Evolutionary conservation across 2,888 invertebrate species (phyloP).

Genomic region (Phengaris alcon): DNA sequence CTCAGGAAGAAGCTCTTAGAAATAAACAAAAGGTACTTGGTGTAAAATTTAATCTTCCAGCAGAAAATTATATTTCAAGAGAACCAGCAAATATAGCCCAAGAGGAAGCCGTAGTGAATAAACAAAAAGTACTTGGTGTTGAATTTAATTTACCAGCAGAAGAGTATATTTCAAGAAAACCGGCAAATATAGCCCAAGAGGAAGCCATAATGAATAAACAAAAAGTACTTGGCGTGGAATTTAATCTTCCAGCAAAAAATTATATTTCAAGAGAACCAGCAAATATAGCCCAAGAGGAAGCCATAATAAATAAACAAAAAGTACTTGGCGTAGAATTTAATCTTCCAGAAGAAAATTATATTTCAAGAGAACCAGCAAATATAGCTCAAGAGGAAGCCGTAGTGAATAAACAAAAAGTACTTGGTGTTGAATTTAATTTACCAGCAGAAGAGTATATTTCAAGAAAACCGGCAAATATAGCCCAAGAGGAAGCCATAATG

Average conservation of each 20-base stretch:
- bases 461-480: slow-evolving; percentile 59
- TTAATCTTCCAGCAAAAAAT: slow-evolving; percentile 41
- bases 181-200: slow-evolving; percentile 72
- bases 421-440: slow-evolving; percentile 77
- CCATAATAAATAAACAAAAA: slow-evolving; percentile 80
- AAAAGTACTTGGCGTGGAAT: slow-evolving; percentile 81
- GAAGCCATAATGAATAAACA: slow-evolving; percentile 81
- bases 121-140: slow-evolving; percentile 79
- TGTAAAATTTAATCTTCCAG: slow-evolving; percentile 68
- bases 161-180: slow-evolving; percentile 40
- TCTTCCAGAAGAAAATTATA: slow-evolving; percentile 33
- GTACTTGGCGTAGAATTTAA: slow-evolving; percentile 80
- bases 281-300: slow-evolving; percentile 78
- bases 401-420: slow-evolving; percentile 79
- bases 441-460: slow-evolving; percentile 33
- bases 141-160: slow-evolving; percentile 63
- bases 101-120: slow-evolving; percentile 81
- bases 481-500: slow-evolving; percentile 79
- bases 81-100: slow-evolving; percentile 70
- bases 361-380: slow-evolving; percentile 50
- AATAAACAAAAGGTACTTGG: slow-evolving; percentile 81
- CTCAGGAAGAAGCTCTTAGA: slow-evolving; percentile 79
- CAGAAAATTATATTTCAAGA: slow-evolving; percentile 30
- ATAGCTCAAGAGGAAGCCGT: slow-evolving; percentile 80
- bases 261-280: slow-evolving; percentile 44